Evolutionary conservation across 2,797 vertebrate species (phyloP), one percentile per base, ranked within the genome.

Genomic region (Aphelocoma californica): DNA sequence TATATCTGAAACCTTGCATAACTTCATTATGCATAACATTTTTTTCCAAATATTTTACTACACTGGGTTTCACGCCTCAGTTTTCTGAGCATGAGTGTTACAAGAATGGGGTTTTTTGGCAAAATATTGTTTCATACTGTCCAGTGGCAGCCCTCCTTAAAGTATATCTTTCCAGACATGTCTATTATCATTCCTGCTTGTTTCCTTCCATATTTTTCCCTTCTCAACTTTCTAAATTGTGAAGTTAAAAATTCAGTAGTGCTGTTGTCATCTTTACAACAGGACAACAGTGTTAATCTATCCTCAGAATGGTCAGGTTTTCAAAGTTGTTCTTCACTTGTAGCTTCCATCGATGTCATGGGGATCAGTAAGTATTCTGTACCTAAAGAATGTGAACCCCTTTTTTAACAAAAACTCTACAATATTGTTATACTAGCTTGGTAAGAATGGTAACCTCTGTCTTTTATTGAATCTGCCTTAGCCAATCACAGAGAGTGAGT

Each of bases 401-500:
- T 9, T 47, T 86, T 83, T 56, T 64, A 54, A 23, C 24, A 79
- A 82, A 94, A 72, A 36, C 21, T 54, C 6, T n/a, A 4, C 21
- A 75, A 3, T 81, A 34, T 36, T 79, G 36, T 67, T 40, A 44
- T 69, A 17, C 11, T 50, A 32, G 9, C 36, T 86, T 83, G 72
- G 7, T 92, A 53, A 95, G 67, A 93, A 85, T 74, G 19, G 85
- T 97, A 96, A 97, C 79, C 51, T 56, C 4, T 96, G 56, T 93
- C 79, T 96, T 81, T 88, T 88, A 78, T 91, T 96, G 91, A 93
- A 93, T 98, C 15, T 99, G 98, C 91, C 97, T 97, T 82, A 99
- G 99, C 98, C 98, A 97, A 34, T 97, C 96, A 57, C 98, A 6
- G 98, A 98, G 92, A 95, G 98, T 54, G 99, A 99, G 58, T 99